Evolutionary conservation across 2,113 vertebrate species (phyloP).

Genomic region (Leptosomus discolor): DNA sequence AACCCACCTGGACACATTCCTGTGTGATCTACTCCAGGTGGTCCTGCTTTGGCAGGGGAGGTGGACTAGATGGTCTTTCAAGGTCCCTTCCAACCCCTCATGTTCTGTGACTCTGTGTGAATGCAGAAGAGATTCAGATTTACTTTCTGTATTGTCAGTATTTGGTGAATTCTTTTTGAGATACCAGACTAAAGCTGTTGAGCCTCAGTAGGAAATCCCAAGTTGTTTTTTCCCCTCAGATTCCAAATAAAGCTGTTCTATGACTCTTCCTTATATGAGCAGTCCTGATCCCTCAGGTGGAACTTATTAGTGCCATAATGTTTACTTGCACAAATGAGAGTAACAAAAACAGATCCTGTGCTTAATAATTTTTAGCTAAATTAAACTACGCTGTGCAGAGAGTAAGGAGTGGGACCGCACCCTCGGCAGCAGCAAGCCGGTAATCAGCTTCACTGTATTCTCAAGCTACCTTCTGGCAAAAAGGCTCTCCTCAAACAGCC

Average conservation of each 20-base stretch:
- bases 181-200: not conserved
- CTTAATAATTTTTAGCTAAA: not conserved
- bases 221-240: not conserved
- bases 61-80: too few relatives aligned
- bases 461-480: not conserved
- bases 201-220: not conserved
- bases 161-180: not conserved
- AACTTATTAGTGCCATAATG: not conserved
- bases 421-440: not conserved
- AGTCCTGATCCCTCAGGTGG: not conserved
- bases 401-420: not conserved
- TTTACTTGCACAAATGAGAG: not conserved
- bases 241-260: not conserved
- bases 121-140: not conserved
- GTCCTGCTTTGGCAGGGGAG: too few relatives aligned
- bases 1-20: too few relatives aligned
- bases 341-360: not conserved
- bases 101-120: too few relatives aligned
- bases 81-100: too few relatives aligned
- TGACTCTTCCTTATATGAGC: not conserved
- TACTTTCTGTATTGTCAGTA: not conserved
- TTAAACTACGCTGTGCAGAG: not conserved
- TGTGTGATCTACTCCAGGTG: too few relatives aligned
- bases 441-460: not conserved
- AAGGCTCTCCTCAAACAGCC: not conserved